Percentiles rank a stretch among this genome's conserved stretches.
Conservation (phyloP, 2,113 vertebrate genomes). For the Drymodes brunneopygia region DNA sequence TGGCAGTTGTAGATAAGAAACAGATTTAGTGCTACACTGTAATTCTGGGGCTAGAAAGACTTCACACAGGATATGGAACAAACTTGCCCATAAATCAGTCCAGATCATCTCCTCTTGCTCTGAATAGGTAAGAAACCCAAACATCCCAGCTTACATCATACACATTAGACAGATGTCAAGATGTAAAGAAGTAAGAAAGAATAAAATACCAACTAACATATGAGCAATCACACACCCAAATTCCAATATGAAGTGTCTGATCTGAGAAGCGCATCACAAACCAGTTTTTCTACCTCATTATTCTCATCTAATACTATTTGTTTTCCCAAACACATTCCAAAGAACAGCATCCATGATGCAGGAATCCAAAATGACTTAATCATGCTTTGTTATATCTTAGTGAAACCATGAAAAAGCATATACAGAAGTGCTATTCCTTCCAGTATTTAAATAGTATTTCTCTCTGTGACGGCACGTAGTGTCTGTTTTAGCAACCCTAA, state of each 20-base stretch:
- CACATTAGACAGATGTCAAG: not conserved
- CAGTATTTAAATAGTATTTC: not conserved
- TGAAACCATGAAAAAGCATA: not conserved
- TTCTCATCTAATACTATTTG: not conserved
- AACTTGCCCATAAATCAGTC: not conserved
- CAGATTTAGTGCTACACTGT: not conserved
- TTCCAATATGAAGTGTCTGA: not conserved
- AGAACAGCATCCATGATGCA: not conserved
- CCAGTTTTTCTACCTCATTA: slow-evolving; percentile 25
- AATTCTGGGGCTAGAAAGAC: not conserved
- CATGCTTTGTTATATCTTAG: not conserved
- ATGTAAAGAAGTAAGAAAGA: not conserved
- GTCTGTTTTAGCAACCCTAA: not conserved
- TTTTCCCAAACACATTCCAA: not conserved
- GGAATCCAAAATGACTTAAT: not conserved
- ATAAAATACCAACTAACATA: not conserved
- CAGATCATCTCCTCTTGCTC: not conserved
- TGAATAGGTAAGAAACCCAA: not conserved
- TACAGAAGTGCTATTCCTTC: not conserved
- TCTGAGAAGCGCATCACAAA: not conserved
- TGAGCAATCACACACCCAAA: not conserved
- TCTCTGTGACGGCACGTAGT: fast-evolving
- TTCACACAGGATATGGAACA: not conserved
- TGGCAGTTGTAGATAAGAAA: slow-evolving; percentile 2
- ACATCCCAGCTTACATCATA: not conserved